Percentiles rank a stretch among this genome's conserved stretches.
These are phyloP conservation scores for Murina feae DNA, from an alignment of 2,113 vertebrate genomes.

Conservation along the genomic window DNA sequence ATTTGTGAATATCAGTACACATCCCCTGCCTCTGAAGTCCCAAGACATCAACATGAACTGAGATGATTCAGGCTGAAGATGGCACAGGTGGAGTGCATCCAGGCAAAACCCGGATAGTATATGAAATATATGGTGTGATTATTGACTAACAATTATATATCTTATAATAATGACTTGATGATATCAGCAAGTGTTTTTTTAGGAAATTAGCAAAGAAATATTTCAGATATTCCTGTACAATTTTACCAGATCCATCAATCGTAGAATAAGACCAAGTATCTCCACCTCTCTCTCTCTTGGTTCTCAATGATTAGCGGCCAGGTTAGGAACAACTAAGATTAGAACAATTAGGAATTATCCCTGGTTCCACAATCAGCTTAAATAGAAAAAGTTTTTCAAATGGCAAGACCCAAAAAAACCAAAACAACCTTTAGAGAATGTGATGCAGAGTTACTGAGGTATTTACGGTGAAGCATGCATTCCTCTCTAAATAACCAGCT, in stretches of 20 bases:
- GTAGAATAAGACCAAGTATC: background rate
- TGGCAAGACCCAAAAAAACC: background rate
- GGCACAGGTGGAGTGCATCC: background rate
- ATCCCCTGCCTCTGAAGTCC: background rate
- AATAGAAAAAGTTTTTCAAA: background rate
- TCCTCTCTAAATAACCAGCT: slow-evolving; percentile 7
- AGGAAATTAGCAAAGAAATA: background rate
- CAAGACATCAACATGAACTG: slow-evolving; percentile 41
- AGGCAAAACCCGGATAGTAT: background rate
- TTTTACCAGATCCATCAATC: background rate
- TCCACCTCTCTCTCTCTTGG: background rate
- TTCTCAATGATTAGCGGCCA: background rate
- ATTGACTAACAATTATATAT: background rate
- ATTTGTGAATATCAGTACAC: slow-evolving; percentile 21
- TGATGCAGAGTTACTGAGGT: background rate
- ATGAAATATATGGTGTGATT: background rate
- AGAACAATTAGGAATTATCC: background rate
- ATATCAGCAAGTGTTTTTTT: background rate
- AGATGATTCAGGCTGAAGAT: background rate
- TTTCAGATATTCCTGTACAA: background rate
- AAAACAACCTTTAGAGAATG: background rate
- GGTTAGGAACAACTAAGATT: slow-evolving; percentile 14
- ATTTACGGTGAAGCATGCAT: background rate
- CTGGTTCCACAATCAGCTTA: background rate
- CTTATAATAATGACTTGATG: background rate